Evolutionary conservation across 1,140 invertebrate genomes (phyloP).

Genomic region (Zaprionus davidi): DNA sequence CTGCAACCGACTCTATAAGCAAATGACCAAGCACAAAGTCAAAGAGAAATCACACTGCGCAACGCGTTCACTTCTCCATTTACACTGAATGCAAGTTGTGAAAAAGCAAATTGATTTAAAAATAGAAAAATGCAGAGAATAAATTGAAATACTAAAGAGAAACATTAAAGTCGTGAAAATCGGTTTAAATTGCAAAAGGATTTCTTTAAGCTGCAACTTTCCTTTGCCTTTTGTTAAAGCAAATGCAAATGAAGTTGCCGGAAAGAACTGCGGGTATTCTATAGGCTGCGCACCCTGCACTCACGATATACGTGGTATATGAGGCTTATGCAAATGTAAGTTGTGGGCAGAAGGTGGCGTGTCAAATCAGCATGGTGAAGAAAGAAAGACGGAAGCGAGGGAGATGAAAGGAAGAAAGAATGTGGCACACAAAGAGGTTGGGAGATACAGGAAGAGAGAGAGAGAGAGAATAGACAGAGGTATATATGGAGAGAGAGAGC

Average conservation of each 20-base stretch:
- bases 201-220: background rate
- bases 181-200: background rate
- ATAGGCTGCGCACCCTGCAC: too few relatives aligned
- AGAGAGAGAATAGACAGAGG: background rate
- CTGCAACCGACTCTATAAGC: background rate
- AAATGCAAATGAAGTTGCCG: background rate
- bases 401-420: background rate
- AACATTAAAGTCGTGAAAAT: background rate
- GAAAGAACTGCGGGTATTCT: background rate
- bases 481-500: background rate
- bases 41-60: slow-evolving; percentile 26
- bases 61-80: slow-evolving; percentile 14
- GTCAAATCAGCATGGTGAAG: background rate
- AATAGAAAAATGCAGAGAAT: background rate
- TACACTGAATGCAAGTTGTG: slow-evolving; percentile 6
- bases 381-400: background rate
- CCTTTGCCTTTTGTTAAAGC: background rate
- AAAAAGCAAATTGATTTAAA: slow-evolving; percentile 4
- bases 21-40: slow-evolving; percentile 42
- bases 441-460: background rate
- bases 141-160: background rate
- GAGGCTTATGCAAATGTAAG: background rate
- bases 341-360: background rate
- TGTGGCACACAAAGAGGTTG: background rate
- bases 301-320: background rate